Conservation (phyloP, 2,797 vertebrate species). For the Pseudocheirus occidentalis region DNA sequence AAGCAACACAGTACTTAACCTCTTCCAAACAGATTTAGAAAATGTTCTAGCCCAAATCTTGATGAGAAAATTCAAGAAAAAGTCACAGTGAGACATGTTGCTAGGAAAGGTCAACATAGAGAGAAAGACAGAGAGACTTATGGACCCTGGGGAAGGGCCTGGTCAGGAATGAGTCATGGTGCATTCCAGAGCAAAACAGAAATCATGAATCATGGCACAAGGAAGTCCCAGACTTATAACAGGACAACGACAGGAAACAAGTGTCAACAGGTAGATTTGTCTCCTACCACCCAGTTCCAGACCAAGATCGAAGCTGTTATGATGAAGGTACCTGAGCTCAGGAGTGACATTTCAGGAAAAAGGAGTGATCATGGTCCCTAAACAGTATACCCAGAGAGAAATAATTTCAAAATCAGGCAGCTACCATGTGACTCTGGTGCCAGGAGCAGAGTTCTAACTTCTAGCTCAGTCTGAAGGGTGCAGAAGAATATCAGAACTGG, state of each 20-base stretch:
- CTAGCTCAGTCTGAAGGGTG: neutral
- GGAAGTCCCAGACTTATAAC: neutral
- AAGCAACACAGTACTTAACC: neutral
- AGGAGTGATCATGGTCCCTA: neutral
- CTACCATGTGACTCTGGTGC: neutral
- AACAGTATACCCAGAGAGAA: neutral
- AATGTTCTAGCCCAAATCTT: neutral
- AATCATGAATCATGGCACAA: neutral
- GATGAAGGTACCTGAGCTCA: neutral
- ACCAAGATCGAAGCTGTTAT: neutral
- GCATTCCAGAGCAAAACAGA: neutral
- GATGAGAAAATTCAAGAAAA: neutral
- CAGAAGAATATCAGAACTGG: neutral
- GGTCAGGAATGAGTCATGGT: neutral
- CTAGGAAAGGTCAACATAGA: neutral
- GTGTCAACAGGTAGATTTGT: neutral
- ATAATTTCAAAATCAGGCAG: neutral
- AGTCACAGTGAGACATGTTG: neutral
- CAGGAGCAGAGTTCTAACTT: neutral
- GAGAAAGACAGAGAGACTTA: neutral
- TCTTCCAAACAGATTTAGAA: neutral
- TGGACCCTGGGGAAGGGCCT: neutral
- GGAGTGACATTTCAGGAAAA: neutral
- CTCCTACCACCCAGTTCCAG: neutral
- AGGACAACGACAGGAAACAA: neutral